phyloP scores from a whole-genome alignment of 2,113 vertebrate species.

The Sapayoa aenigma region DNA sequence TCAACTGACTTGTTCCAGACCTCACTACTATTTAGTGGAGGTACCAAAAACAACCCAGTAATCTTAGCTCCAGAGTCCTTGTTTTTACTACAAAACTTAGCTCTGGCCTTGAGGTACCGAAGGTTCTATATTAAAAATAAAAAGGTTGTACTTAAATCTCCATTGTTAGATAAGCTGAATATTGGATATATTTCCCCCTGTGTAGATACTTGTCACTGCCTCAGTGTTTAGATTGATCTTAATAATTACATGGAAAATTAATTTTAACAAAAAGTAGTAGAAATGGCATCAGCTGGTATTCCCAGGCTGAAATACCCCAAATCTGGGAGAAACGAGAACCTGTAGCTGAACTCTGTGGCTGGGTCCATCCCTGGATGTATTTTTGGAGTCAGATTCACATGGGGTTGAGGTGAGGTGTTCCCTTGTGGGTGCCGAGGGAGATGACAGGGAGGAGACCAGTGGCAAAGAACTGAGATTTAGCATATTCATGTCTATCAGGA shows the following conservation, averaged over 20 bases:
- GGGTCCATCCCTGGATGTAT: not conserved
- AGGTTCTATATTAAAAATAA: not conserved
- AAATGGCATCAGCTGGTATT: not conserved
- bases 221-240: not conserved
- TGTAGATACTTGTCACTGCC: not conserved
- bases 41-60: not conserved
- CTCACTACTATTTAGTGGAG: not conserved
- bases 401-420: not conserved
- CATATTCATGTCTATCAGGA: not conserved
- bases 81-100: not conserved
- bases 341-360: not conserved
- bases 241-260: not conserved
- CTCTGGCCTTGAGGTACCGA: not conserved
- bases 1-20: slow-evolving; percentile 36
- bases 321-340: not conserved
- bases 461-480: not conserved
- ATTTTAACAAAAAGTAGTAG: not conserved
- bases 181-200: not conserved
- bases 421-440: not conserved
- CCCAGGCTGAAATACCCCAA: not conserved
- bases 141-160: not conserved
- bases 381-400: not conserved
- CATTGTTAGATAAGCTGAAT: not conserved
- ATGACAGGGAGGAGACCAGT: not conserved
- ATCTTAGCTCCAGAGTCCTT: not conserved